Base-by-base conservation (phyloP, 92 coral and sea anemone genomes). In the Micromussa lordhowensis region DNA sequence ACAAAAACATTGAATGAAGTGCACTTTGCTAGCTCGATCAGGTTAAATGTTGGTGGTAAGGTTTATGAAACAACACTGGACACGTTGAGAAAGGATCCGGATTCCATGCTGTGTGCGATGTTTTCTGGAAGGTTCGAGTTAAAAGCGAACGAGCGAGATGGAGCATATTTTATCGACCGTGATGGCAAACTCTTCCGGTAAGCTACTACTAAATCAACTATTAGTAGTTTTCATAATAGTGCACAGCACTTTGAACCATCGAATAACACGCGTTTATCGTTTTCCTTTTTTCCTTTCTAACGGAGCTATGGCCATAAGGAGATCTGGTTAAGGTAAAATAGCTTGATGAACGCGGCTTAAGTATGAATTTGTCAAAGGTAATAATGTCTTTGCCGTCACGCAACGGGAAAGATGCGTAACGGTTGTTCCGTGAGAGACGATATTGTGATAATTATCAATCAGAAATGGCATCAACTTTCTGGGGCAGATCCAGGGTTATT, bases 61-160 rank as follows among this genome's bases (percentile, higher is more conserved):
- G 70, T 94, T 21, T 92, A 85, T 86, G 87, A 90, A 75, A 94
- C 96, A 0, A 85, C 96, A 18, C 35, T 94, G n/a, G 92, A 87
- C 21, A 94, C 95, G 19, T 77, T 94, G 13, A 44, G 74, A 22
- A 94, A 90, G 57, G 95, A 94, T 64, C 54, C 96, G 2, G 28
- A 90, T 49, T 92, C 94, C 1, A 91, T 94, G 94, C 87, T 94
- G 22, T 88, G 93, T 19, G 89, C 95, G 8, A 94, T 94, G 96
- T 94, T 94, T 59, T 94, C 95, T 54, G 93, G 91, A 48, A 80
- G 93, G 70, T 92, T 89, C 82, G 85, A 87, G 26, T 78, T 90
- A n/a, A 78, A 86, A 57, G 72, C 96, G 4, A 79, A 79, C 83
- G 89, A 84, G 28, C 87, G 84, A 29, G 91, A 92, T 58, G 95